Base-by-base conservation (phyloP, 2,888 invertebrate species). In the Luperina nickerlii region DNA sequence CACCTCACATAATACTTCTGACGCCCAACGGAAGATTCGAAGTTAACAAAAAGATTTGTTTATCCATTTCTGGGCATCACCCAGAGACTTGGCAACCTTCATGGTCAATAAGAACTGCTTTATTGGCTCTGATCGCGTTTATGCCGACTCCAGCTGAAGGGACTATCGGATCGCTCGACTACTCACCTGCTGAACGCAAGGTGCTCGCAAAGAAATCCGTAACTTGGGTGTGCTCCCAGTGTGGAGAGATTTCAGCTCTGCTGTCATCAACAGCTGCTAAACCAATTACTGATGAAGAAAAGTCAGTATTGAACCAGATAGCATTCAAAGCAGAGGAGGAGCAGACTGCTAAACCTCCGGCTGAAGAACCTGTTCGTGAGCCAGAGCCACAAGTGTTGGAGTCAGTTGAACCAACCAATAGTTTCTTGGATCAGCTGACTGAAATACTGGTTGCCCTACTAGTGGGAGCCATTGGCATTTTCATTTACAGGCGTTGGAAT, bases 1-100 rank as follows among this genome's bases (percentile, higher is more conserved):
- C 99, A 74, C 99, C 99, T 11, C 99, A 99, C 94, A 99, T 99
- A 88, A 99, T 99, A 91, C 96, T 99, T 72, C 94, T 99, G 74
- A 99, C 99, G 45, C 99, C 99, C 4, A 99, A 99, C 95, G 99
- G 99, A 70, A 97, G 99, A 88, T 99, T 99, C 96, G 99, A 99
- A 96, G 97, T 98, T 15, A 98, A 99, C 94, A 99, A 98, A 94
- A 99, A 99, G 96, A 99, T 99, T 91, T 99, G 99, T 94, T 96
- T 99, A 87, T 99, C 99, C 85, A 99, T 99, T 91, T 99, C 99
- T 82, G 99, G 99, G 9, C 98, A 99, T 95, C 99, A 99, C 94
- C 99, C 99, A n/a, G 99, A 99, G 95, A 99, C 99, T 62, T 99
- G 99, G 99, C 99, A 99, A 92, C 99, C 99, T 48, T 99, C 99